These are phyloP conservation scores for Arvicanthis niloticus DNA, from an alignment of 2,113 vertebrate genomes.

Conservation along the genomic window DNA sequence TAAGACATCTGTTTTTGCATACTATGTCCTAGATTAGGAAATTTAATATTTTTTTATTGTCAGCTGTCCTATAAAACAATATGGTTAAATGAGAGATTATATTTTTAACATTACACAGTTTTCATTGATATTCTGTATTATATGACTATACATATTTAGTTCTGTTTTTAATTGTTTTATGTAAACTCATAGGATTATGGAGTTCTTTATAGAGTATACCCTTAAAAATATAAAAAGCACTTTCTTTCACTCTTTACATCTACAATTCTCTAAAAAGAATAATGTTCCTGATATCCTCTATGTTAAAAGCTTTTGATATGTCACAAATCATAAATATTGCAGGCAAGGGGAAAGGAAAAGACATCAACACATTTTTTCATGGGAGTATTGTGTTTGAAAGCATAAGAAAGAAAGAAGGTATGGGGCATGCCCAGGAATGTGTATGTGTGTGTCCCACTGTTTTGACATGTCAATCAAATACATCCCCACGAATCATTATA, in stretches of 20 bases:
- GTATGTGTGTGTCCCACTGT: slow-evolving; percentile 7
- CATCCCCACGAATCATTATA: slow-evolving; percentile 63
- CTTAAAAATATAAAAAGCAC: slow-evolving; percentile 76
- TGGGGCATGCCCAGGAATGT: background rate
- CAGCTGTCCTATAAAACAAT: background rate
- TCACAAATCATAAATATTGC: slow-evolving; percentile 57
- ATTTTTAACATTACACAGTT: slow-evolving; percentile 43
- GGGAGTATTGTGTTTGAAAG: slow-evolving; percentile 31
- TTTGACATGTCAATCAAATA: slow-evolving; percentile 75
- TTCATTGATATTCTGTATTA: slow-evolving; percentile 23
- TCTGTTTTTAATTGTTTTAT: slow-evolving; percentile 75
- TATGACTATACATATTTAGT: slow-evolving; percentile 63
- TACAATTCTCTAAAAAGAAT: slow-evolving; percentile 71
- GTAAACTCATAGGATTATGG: slow-evolving; percentile 73
- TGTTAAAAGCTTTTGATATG: slow-evolving; percentile 65
- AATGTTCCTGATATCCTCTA: slow-evolving; percentile 10
- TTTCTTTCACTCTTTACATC: slow-evolving; percentile 64
- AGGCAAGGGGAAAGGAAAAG: slow-evolving; percentile 63
- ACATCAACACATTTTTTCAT: slow-evolving; percentile 64
- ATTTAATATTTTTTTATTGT: slow-evolving; percentile 32
- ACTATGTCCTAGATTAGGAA: background rate
- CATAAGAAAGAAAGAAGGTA: slow-evolving; percentile 43
- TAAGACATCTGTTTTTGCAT: background rate
- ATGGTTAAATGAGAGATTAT: background rate
- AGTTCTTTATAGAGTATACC: slow-evolving; percentile 67